Base-by-base conservation (phyloP, 1,140 invertebrate species). In the Pseudomyrmex sp. region DNA sequence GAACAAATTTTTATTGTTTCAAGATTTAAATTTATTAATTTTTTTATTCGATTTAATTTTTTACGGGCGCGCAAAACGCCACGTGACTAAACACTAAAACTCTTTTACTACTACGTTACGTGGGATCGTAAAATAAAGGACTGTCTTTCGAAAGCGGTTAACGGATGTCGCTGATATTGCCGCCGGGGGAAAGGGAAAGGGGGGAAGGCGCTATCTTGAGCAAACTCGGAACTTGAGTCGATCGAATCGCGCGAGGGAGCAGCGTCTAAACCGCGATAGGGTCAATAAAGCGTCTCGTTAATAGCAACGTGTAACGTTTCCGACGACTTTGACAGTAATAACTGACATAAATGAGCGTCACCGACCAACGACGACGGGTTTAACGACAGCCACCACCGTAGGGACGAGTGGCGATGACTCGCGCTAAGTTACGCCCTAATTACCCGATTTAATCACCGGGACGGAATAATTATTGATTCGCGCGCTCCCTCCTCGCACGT, bases 361-460 rank as follows among this genome's bases (percentile, higher is more conserved):
- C 12, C 10, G 44, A 26, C 72, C 58, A 63, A 62, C 58, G 50
- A 48, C 63, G 63, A 44, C 58, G 77, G 63, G 79, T 88, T 88
- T 86, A 86, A 87, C 80, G 88, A 88, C 87, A 85, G 35, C 5
- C 26, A 54, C 54, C 52, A 26, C 20, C 72, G 72, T 76, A 77
- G 59, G 70, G 72, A 65, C 74, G 52, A 13, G 76, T 52, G 61
- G 48, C 23, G 82, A 56, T 50, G 56, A 35, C 35, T 35, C 26
- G 62, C 66, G 48, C 46, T 58, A 61, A 85, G 83, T 82, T 88
- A 88, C 70, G 87, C 44, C 70, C 87, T 88, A 89, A 89, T 89
- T 89, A 86, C 80, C 87, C 82, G 87, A 88, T 89, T 89, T 88
- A 88, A 89, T 89, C 88, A 84, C 77, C 84, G 70, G 86, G 83